Evolutionary conservation across 2,797 vertebrate species (phyloP).

Genomic region (Pogoniulus pusillus): DNA sequence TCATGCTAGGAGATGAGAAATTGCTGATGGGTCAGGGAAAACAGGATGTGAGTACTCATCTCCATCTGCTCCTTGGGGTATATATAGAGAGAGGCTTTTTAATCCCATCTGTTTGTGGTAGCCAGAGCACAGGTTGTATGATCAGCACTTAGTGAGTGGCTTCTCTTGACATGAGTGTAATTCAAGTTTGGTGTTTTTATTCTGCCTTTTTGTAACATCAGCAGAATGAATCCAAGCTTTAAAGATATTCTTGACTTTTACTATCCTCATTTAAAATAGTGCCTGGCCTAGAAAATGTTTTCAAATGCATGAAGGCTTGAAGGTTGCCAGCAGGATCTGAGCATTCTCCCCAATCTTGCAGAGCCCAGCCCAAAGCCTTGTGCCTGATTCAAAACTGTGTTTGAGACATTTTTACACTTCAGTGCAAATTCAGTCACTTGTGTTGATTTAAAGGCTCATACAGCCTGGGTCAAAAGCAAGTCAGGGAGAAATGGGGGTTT

Average conservation of each 20-base stretch:
- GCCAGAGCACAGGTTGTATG: slow-evolving; percentile 15
- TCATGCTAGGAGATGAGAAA: slow-evolving; percentile 18
- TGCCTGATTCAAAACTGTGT: neutral
- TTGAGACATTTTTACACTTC: neutral
- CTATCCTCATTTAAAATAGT: slow-evolving; percentile 6
- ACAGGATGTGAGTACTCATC: neutral
- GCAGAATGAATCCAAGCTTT: slow-evolving; percentile 36
- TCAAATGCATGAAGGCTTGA: neutral
- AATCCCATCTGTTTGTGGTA: slow-evolving; percentile 27
- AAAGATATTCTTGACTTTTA: slow-evolving; percentile 22
- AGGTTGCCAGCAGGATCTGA: neutral
- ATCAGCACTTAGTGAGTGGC: slow-evolving; percentile 19
- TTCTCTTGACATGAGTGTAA: slow-evolving; percentile 13
- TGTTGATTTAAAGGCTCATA: neutral
- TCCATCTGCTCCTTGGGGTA: neutral
- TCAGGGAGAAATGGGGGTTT: neutral
- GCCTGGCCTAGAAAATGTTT: neutral
- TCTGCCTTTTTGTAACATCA: slow-evolving; percentile 8
- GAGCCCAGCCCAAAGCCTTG: neutral
- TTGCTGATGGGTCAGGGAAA: slow-evolving; percentile 35
- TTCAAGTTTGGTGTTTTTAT: neutral
- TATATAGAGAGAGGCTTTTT: neutral
- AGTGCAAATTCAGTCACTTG: neutral
- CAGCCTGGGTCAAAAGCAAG: neutral
- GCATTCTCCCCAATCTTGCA: neutral